Base-by-base conservation (phyloP, 2,888 invertebrate genomes). In the Embidobia sp. region DNA sequence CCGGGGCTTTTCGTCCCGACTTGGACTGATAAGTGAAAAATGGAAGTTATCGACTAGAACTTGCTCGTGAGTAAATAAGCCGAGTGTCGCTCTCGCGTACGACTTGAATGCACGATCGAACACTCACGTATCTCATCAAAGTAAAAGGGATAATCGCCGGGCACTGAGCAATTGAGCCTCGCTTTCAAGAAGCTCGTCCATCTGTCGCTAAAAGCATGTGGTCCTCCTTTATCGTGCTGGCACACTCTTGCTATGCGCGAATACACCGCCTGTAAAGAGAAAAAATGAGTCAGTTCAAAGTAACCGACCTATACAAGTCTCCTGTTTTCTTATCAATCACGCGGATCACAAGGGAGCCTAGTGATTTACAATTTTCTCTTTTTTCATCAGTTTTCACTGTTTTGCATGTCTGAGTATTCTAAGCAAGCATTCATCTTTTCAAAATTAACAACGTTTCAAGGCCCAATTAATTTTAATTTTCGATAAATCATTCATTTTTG, bases 41-140 rank as follows among this genome's bases (percentile, higher is more conserved):
- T 73, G 73, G 73, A 49, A 64, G 63, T 64, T 73, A 64, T 73
- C 73, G 73, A 64, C 66, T 66, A 18, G 46, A 66, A 46, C 66
- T 46, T 59, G 53, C 35, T 64, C 72, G 72, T 61, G 67, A 40
- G 70, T 66, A 77, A 77, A 77, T 66, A 72, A 70, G 70, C 59
- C 44, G 53, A 77, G 61, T 72, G 67, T 72, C 66, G 48, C 35
- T 66, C 46, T 66, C 66, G 67, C 72, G 53, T 61, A 67, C 48
- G 59, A 72, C 61, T 70, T 67, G 61, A 67, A 77, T 64, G 66
- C 67, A 72, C 67, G 70, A 77, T 73, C 57, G 64, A 70, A 81
- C 84, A 94, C 96, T 95, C 93, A 97, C 98, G 97, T 86, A 98
- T 96, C 93, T 98, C 98, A 90, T 99, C 97, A 92, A 99, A 99